phyloP scores from a whole-genome alignment of 2,113 vertebrate species.

The Phyllopteryx taeniolatus region DNA sequence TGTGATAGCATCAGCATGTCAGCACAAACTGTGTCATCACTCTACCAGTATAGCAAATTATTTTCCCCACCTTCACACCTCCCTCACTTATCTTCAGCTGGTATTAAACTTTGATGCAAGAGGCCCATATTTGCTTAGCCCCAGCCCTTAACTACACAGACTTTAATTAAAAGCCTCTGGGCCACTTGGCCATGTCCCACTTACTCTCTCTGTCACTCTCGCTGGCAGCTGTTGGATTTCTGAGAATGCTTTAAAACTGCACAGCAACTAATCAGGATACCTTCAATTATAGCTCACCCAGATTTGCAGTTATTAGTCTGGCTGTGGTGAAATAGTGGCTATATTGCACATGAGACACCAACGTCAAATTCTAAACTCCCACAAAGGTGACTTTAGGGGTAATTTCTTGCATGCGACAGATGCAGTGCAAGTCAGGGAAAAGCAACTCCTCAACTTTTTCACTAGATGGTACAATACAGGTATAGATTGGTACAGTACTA shows the following conservation, averaged over 20 bases:
- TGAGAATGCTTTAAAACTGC: background rate
- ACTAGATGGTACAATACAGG: background rate
- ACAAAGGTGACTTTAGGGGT: constrained; percentile 35
- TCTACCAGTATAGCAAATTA: background rate
- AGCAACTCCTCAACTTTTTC: background rate
- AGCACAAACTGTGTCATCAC: background rate
- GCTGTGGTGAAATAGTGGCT: background rate
- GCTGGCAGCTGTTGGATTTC: constrained; percentile 41
- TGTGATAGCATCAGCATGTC: background rate
- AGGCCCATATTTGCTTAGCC: constrained; percentile 66
- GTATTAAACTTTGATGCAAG: constrained; percentile 50
- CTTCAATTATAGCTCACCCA: background rate
- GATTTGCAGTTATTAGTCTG: background rate
- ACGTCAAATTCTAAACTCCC: too few relatives aligned
- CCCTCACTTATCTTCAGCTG: constrained; percentile 31
- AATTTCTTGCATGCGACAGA: constrained; percentile 19
- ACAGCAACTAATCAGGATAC: background rate
- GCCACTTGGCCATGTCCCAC: constrained; percentile 29
- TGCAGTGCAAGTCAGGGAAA: background rate
- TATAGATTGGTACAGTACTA: background rate
- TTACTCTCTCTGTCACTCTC: constrained; percentile 19
- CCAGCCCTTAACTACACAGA: constrained; percentile 54
- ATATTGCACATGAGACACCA: background rate
- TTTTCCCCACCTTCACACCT: background rate
- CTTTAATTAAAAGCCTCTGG: constrained; percentile 70